phyloP scores from a whole-genome alignment of 2,797 vertebrate species.

The Hippoglossus hippoglossus region DNA sequence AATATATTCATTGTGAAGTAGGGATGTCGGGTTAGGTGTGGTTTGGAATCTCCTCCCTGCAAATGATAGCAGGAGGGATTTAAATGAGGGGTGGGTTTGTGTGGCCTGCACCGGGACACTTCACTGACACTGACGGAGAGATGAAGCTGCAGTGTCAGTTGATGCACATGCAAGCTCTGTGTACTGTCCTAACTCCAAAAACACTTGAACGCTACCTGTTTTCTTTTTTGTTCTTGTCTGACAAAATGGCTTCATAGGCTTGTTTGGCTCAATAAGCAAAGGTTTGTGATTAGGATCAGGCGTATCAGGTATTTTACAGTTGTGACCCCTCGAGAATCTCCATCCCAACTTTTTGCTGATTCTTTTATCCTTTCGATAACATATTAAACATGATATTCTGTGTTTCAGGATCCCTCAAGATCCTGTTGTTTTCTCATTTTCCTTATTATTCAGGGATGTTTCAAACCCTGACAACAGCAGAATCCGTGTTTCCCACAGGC shows the following conservation, averaged over 20 bases:
- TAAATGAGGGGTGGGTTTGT: background rate
- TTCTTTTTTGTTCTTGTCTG: too few species aligned
- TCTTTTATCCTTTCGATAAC: background rate
- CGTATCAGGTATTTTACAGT: background rate
- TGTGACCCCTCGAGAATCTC: background rate
- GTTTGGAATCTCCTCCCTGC: background rate
- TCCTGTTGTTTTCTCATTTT: too few species aligned
- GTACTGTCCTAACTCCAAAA: background rate
- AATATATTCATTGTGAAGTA: background rate
- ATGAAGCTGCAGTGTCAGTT: background rate
- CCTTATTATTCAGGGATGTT: too few species aligned
- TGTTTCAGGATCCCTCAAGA: too few species aligned
- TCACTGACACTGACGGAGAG: background rate
- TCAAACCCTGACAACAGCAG: background rate
- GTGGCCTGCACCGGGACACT: background rate
- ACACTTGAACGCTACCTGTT: background rate
- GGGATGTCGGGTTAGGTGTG: background rate
- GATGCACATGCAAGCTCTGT: background rate
- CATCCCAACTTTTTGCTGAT: background rate
- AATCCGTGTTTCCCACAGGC: background rate
- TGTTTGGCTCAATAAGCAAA: too few species aligned
- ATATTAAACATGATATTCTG: too few species aligned
- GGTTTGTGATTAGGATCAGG: background rate
- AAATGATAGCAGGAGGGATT: background rate
- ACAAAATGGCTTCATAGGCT: too few species aligned